A percentile compares a stretch with the other conserved stretches of the same genome.
Evolutionary conservation across 2,888 invertebrate genomes (phyloP).

Genomic region (Diploptera punctata): DNA sequence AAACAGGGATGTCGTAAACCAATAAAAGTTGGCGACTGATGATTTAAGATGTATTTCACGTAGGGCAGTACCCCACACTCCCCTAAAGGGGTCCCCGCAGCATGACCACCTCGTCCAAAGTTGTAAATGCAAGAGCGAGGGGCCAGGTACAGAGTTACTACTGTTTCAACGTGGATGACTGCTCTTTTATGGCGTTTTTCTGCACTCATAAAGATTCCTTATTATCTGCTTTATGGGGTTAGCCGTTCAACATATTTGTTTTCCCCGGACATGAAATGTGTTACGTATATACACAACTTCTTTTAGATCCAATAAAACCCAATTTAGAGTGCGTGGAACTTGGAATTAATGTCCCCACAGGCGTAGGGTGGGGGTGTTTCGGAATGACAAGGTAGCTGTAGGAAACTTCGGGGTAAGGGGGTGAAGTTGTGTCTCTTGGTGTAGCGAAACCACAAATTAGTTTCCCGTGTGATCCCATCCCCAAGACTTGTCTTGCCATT

Average conservation of each 20-base stretch:
- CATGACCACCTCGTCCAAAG: no score
- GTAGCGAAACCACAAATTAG: not conserved
- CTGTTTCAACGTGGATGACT: constrained; percentile 7
- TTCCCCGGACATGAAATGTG: not conserved
- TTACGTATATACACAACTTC: not conserved
- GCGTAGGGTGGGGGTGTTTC: not conserved
- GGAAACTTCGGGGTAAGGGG: no score
- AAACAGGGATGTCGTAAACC: no score
- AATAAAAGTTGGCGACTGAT: no score
- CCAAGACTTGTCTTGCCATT: not conserved
- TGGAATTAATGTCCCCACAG: constrained; percentile 3
- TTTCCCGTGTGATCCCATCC: not conserved
- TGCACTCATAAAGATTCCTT: constrained; percentile 28
- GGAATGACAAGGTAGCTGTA: not conserved
- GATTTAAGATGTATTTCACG: no score
- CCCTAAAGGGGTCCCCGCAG: no score
- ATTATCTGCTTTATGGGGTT: constrained; percentile 30
- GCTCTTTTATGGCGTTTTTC: constrained; percentile 29
- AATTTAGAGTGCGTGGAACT: constrained; percentile 10
- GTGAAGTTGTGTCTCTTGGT: not conserved
- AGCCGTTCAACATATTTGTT: constrained; percentile 31
- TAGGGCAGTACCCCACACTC: no score
- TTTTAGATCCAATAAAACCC: constrained; percentile 27
- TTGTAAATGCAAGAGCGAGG: not conserved
- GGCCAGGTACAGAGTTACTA: not conserved